Evolutionary conservation across 2,888 invertebrate genomes (phyloP).

Genomic region (Coleophora flavipennella): DNA sequence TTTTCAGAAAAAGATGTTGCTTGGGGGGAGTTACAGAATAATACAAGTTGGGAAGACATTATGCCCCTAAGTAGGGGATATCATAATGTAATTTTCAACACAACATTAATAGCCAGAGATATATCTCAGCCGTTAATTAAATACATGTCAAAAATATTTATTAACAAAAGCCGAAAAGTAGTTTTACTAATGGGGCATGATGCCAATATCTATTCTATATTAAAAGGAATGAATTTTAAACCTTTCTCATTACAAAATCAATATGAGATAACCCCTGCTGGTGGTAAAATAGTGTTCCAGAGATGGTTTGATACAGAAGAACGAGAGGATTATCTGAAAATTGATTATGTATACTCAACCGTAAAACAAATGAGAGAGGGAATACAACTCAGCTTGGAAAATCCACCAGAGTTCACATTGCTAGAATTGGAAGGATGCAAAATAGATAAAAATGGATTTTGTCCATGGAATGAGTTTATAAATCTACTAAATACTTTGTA

Average conservation of each 20-base stretch:
- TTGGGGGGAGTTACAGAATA: conserved; percentile 39
- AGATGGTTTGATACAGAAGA: conserved; percentile 36
- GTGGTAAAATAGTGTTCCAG: conserved; percentile 57
- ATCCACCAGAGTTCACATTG: conserved; percentile 35
- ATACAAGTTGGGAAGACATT: conserved; percentile 33
- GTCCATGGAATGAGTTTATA: conserved; percentile 44
- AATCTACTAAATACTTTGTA: conserved; percentile 19
- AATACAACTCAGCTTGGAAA: conserved; percentile 25
- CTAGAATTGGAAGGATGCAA: conserved; percentile 40
- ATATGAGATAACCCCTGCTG: conserved; percentile 39
- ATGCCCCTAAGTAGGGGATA: conserved; percentile 37
- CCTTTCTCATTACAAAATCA: conserved; percentile 35
- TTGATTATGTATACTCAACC: conserved; percentile 49
- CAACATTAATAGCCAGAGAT: conserved; percentile 43
- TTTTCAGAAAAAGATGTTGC: conserved; percentile 40
- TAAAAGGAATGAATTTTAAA: conserved; percentile 38
- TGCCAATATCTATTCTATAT: conserved; percentile 47
- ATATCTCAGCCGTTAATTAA: conserved; percentile 39
- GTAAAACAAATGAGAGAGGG: conserved; percentile 41
- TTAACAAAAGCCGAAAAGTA: conserved; percentile 30
- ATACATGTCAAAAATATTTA: conserved; percentile 35
- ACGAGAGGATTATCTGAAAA: conserved; percentile 31
- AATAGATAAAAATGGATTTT: conserved; percentile 35
- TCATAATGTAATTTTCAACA: conserved; percentile 51
- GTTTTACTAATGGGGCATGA: conserved; percentile 55